Percentiles rank a stretch among this genome's conserved stretches.
These are phyloP conservation scores for Malaclemys terrapin DNA, from an alignment of 2,113 vertebrate genomes.

Conservation along the genomic window DNA sequence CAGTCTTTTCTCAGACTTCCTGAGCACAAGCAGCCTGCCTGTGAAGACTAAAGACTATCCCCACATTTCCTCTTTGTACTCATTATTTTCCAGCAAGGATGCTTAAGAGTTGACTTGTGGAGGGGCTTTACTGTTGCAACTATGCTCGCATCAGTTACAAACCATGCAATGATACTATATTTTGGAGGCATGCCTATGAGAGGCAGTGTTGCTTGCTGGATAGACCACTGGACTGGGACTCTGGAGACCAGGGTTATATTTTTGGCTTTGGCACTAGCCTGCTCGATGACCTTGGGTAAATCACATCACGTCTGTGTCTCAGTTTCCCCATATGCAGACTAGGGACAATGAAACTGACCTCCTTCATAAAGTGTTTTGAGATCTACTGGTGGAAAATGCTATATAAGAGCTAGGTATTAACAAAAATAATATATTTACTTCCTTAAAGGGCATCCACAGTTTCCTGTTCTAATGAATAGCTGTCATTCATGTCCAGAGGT, in stretches of 20 bases:
- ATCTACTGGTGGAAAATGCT: not conserved
- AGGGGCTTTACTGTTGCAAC: slow-evolving; percentile 40
- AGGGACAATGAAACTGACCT: not conserved
- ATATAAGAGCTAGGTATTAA: not conserved
- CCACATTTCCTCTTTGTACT: slow-evolving; percentile 2
- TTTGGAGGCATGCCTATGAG: not conserved
- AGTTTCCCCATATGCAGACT: not conserved
- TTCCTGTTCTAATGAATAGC: slow-evolving; percentile 48
- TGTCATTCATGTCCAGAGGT: not conserved
- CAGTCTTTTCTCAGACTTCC: not conserved
- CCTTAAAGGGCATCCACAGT: slow-evolving; percentile 38
- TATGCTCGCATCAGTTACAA: slow-evolving; percentile 48
- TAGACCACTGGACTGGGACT: too few relatives aligned
- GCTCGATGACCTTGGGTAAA: not conserved
- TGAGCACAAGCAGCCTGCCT: not conserved
- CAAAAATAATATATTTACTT: slow-evolving; percentile 58
- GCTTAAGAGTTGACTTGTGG: slow-evolving; percentile 24
- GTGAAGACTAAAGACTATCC: not conserved
- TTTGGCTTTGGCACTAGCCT: not conserved
- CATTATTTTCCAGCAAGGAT: slow-evolving; percentile 1
- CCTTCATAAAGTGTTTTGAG: not conserved
- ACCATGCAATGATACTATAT: not conserved
- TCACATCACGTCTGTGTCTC: not conserved
- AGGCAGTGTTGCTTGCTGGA: too few relatives aligned
- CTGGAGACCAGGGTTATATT: not conserved